phyloP scores from a whole-genome alignment of 2,888 invertebrate species.

The Myathropa florea region DNA sequence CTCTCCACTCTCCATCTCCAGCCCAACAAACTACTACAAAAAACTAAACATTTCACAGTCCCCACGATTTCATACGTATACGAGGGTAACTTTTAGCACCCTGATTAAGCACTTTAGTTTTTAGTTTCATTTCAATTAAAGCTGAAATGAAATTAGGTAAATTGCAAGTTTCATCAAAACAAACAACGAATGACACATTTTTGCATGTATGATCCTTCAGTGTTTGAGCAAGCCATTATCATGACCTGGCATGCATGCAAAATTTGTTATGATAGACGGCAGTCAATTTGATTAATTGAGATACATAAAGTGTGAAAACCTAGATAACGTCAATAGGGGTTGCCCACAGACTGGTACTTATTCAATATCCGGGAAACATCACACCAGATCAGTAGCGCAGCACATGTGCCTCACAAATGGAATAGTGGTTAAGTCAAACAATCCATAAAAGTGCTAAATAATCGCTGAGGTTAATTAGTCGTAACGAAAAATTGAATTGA shows the following conservation, averaged over 20 bases:
- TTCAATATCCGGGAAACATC: constrained; percentile 7
- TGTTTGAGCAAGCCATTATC: background rate
- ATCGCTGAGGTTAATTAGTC: background rate
- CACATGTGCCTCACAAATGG: background rate
- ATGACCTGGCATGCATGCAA: background rate
- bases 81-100: too few species aligned
- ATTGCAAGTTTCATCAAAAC: background rate
- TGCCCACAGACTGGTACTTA: constrained; percentile 6
- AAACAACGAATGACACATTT: background rate
- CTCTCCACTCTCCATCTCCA: too few species aligned
- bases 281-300: constrained; percentile 22
- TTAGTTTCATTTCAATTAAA: background rate
- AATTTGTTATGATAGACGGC: background rate
- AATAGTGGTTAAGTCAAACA: background rate
- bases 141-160: background rate
- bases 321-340: background rate
- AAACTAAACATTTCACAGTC: too few species aligned
- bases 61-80: too few species aligned
- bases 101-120: background rate
- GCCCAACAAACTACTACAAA: too few species aligned
- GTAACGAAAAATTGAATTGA: background rate
- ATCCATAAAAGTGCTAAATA: background rate
- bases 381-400: background rate
- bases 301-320: constrained; percentile 18
- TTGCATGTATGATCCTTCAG: background rate